Conservation (phyloP, 2,888 invertebrate genomes). For the Molorchus minor region DNA sequence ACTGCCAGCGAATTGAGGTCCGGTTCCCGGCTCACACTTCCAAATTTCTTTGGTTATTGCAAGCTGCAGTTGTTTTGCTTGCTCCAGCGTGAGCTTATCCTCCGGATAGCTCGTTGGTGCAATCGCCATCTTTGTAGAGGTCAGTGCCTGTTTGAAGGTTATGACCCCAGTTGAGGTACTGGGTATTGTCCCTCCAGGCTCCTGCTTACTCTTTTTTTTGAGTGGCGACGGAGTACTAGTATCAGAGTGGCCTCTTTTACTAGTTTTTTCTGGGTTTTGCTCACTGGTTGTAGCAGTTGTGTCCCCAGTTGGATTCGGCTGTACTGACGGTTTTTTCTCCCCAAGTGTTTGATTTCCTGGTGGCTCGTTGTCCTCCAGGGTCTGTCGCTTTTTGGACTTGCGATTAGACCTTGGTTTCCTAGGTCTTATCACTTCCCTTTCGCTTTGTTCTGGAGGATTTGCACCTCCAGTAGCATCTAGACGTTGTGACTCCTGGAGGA, state of each 20-base stretch:
- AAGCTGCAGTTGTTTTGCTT: no score
- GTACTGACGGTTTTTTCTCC: no score
- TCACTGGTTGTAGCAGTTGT: no score
- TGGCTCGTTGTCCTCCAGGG: background rate
- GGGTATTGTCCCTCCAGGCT: background rate
- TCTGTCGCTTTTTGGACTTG: background rate
- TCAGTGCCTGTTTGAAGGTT: background rate
- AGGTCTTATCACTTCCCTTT: background rate
- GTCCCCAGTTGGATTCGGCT: no score
- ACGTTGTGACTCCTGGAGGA: background rate
- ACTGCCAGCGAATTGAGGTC: background rate
- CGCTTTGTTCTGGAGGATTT: background rate
- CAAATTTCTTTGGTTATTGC: background rate
- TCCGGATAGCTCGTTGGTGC: no score
- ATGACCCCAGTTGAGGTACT: background rate
- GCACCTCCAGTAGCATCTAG: no score
- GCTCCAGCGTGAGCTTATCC: background rate
- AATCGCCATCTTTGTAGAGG: background rate
- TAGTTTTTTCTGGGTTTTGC: no score
- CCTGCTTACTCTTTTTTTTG: no score
- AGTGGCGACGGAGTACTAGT: no score
- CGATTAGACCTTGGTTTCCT: no score
- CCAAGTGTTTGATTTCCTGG: no score
- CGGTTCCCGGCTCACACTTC: background rate
- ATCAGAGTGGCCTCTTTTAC: no score